Evolutionary conservation across 1,140 invertebrate genomes (phyloP).

Genomic region (Caerostris darwini): DNA sequence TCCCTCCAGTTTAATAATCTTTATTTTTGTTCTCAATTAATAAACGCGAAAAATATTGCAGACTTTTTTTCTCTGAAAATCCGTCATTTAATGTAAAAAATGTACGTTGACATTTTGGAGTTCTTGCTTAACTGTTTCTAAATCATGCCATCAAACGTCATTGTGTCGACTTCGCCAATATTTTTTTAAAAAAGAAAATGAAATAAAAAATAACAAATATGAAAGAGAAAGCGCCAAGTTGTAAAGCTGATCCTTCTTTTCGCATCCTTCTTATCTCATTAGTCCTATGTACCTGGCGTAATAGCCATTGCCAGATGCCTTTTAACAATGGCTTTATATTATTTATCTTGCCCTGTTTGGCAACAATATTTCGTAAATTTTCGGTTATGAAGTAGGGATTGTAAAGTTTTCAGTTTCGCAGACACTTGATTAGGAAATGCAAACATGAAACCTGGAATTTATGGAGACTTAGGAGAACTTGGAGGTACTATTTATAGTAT

Average conservation of each 20-base stretch:
- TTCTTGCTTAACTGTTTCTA: not conserved
- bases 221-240: conserved; percentile 8
- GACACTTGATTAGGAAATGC: conserved; percentile 57
- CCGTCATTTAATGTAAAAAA: not conserved
- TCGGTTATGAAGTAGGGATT: conserved; percentile 55
- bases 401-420: conserved; percentile 49
- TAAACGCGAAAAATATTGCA: not conserved
- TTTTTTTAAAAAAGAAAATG: not conserved
- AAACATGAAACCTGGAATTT: conserved; percentile 69
- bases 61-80: not conserved
- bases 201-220: not conserved
- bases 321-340: not conserved
- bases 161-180: not conserved
- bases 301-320: conserved; percentile 11
- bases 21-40: too few relatives aligned
- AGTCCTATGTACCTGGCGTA: not conserved
- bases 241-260: not conserved
- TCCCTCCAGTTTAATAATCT: too few relatives aligned
- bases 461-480: conserved; percentile 54
- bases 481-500: conserved; percentile 59
- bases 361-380: conserved; percentile 14
- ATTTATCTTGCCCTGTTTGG: not conserved
- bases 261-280: not conserved
- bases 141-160: not conserved
- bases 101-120: not conserved